Evolutionary conservation across 1,140 invertebrate genomes (phyloP).

Genomic region (Vollenhovia emeryi): DNA sequence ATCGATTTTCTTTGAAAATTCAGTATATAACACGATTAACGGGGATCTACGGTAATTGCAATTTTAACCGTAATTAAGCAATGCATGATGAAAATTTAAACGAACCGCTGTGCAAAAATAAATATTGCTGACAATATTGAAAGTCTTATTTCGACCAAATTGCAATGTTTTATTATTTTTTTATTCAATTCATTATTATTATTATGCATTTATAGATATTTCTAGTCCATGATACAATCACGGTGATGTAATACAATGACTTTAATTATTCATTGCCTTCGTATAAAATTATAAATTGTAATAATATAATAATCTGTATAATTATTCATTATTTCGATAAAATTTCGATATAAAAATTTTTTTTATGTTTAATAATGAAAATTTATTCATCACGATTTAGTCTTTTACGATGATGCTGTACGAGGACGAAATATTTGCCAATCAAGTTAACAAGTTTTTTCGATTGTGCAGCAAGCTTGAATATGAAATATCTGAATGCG

Average conservation of each 20-base stretch:
- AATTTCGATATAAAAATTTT: background rate
- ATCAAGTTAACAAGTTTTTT: background rate
- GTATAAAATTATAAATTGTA: background rate
- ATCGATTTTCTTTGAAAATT: constrained; percentile 51
- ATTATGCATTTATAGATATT: background rate
- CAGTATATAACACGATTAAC: constrained; percentile 39
- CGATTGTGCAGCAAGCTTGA: background rate
- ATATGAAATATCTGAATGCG: background rate
- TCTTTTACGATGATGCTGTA: background rate
- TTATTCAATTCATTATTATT: constrained; percentile 3
- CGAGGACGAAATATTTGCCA: background rate
- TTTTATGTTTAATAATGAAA: background rate
- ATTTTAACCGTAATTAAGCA: constrained; percentile 45
- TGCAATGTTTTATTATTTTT: background rate
- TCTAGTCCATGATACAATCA: background rate
- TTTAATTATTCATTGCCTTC: constrained; percentile 17
- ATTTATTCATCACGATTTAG: background rate
- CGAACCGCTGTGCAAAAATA: background rate
- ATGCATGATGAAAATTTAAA: constrained; percentile 11
- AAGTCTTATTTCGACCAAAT: background rate
- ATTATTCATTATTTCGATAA: constrained; percentile 6
- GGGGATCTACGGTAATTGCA: constrained; percentile 9
- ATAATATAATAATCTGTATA: background rate
- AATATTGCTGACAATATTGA: constrained; percentile 3
- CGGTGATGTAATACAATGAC: background rate